Conservation (phyloP, 2,888 invertebrate species). For the Oxytorus armatus region DNA sequence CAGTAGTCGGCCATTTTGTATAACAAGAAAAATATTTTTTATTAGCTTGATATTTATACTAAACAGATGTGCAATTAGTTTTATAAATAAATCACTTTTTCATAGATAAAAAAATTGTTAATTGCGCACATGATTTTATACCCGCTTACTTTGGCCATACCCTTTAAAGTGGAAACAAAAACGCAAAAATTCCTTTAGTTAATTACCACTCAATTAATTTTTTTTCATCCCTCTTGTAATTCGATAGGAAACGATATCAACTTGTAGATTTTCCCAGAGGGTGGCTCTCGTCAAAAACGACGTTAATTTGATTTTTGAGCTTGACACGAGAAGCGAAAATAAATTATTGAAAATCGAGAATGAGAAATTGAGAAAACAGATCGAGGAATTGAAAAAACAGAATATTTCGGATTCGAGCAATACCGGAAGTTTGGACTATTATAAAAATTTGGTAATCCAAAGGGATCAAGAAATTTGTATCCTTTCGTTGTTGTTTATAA, state of each 20-base stretch:
- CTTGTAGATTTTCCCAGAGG: conserved; percentile 86
- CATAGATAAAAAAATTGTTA: no score
- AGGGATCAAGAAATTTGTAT: conserved; percentile 84
- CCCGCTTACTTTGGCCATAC: no score
- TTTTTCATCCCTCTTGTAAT: conserved; percentile 68
- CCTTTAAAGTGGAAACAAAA: no score
- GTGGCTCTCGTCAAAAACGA: conserved; percentile 85
- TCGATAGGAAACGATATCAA: conserved; percentile 86
- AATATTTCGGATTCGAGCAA: conserved; percentile 53
- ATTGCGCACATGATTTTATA: no score
- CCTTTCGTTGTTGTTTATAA: conserved; percentile 72
- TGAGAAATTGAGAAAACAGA: conserved; percentile 80
- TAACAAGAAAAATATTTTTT: no score
- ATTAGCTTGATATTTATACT: no score
- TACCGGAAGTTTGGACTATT: conserved; percentile 74
- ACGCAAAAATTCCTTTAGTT: not conserved
- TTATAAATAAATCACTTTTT: no score
- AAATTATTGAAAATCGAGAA: conserved; percentile 83
- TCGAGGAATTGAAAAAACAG: conserved; percentile 74
- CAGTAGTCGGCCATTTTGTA: no score
- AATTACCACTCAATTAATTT: no score
- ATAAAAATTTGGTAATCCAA: conserved; percentile 79
- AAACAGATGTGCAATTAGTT: no score
- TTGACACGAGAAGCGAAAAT: conserved; percentile 84
- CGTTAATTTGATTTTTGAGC: conserved; percentile 83